Evolutionary conservation across 2,888 invertebrate genomes (phyloP).

Genomic region (Hyles lineata): DNA sequence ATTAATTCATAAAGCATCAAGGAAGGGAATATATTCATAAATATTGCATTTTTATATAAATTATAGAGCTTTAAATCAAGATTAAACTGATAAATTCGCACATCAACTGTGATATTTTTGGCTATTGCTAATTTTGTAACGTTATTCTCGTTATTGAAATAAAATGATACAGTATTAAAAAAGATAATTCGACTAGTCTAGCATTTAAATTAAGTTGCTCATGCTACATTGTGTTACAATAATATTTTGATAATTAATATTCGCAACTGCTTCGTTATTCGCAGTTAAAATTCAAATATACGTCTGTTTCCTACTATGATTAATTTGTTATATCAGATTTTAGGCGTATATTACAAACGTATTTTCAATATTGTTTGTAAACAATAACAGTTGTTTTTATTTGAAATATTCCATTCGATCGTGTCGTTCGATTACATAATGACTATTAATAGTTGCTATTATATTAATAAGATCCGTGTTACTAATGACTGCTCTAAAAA

Average conservation of each 20-base stretch:
- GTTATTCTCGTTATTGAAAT: too few species aligned
- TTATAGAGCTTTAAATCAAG: background rate
- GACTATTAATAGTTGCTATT: background rate
- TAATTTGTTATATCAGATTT: too few species aligned
- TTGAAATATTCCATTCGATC: conserved; percentile 14
- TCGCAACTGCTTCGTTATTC: too few species aligned
- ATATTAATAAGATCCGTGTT: background rate
- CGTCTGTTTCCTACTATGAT: too few species aligned
- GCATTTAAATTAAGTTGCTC: too few species aligned
- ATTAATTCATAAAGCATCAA: background rate
- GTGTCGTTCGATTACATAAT: background rate
- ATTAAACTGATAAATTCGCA: background rate
- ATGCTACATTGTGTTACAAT: too few species aligned
- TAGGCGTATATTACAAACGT: too few species aligned
- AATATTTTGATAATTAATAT: too few species aligned
- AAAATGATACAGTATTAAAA: too few species aligned
- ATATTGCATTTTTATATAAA: background rate
- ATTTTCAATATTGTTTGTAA: background rate
- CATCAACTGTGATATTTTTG: background rate
- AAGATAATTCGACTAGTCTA: too few species aligned
- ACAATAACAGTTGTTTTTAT: background rate
- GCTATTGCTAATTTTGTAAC: too few species aligned
- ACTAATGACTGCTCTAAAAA: background rate
- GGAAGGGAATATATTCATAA: conserved; percentile 2
- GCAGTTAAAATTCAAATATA: too few species aligned